Conservation (phyloP, 2,888 invertebrate genomes). For the Limenitis arthemis region DNA sequence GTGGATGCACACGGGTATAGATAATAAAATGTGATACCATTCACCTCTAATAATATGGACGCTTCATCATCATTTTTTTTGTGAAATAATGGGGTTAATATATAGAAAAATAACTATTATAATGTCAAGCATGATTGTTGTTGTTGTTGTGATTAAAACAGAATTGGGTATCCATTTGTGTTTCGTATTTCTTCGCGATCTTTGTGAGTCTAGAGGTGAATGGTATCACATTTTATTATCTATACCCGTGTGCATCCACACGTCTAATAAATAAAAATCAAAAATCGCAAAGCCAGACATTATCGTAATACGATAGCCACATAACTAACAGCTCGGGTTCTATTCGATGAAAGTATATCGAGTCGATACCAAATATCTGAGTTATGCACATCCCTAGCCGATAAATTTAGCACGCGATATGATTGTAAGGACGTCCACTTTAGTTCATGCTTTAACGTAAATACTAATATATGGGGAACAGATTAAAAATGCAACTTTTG, state of each 20-base stretch:
- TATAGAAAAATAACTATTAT: no score
- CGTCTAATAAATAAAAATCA: constrained; percentile 33
- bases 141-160: no score
- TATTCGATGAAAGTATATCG: constrained; percentile 57
- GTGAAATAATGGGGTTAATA: no score
- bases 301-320: constrained; percentile 57
- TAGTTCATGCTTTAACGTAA: not conserved
- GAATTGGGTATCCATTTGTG: no score
- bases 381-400: constrained; percentile 23
- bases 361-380: constrained; percentile 49
- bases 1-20: constrained; percentile 15
- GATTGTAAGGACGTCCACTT: constrained; percentile 20
- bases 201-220: no score
- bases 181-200: no score
- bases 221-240: constrained; percentile 9
- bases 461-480: not conserved
- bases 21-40: constrained; percentile 7
- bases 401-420: constrained; percentile 28
- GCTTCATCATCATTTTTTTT: no score
- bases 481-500: not conserved
- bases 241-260: constrained; percentile 16
- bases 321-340: constrained; percentile 47
- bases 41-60: no score
- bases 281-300: constrained; percentile 39
- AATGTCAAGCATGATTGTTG: no score